phyloP scores from a whole-genome alignment of 1,140 invertebrate species.

The Panagrolaimus sp. region DNA sequence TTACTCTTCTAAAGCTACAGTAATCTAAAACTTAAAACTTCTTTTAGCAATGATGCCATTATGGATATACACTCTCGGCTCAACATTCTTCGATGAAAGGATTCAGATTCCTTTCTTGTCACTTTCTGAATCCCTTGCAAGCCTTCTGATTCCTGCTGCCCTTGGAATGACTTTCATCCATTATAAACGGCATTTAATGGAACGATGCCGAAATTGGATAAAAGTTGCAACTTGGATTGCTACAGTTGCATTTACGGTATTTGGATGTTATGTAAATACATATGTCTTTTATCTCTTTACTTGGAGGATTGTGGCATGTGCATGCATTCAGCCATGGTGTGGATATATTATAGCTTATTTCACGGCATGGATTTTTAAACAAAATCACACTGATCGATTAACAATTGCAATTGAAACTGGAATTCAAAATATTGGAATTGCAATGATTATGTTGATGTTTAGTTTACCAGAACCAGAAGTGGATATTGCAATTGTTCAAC shows the following conservation, averaged over 20 bases:
- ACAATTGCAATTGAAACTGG: constrained; percentile 62
- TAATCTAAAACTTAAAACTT: constrained; percentile 36
- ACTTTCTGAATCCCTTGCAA: constrained; percentile 72
- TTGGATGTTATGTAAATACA: constrained; percentile 80
- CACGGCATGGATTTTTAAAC: constrained; percentile 54
- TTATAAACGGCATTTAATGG: constrained; percentile 47
- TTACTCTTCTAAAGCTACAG: constrained; percentile 11
- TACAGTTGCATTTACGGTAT: constrained; percentile 76
- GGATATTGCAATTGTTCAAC: constrained; percentile 34
- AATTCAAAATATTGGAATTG: constrained; percentile 61
- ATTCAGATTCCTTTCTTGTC: constrained; percentile 74
- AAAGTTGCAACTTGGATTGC: constrained; percentile 67
- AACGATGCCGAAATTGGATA: constrained; percentile 68
- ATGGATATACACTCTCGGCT: constrained; percentile 83
- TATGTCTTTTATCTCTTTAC: constrained; percentile 79
- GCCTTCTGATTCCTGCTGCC: constrained; percentile 73
- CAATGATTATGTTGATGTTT: constrained; percentile 31
- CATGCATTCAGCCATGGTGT: constrained; percentile 57
- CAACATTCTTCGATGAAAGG: constrained; percentile 67
- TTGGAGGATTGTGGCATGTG: constrained; percentile 63
- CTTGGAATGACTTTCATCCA: constrained; percentile 68
- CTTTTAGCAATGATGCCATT: constrained; percentile 77
- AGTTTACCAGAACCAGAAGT: constrained; percentile 33
- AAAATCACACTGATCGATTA: constrained; percentile 46
- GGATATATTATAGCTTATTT: constrained; percentile 60